Base-by-base conservation (phyloP, 2,888 invertebrate species). In the Ormyrus thymus region DNA sequence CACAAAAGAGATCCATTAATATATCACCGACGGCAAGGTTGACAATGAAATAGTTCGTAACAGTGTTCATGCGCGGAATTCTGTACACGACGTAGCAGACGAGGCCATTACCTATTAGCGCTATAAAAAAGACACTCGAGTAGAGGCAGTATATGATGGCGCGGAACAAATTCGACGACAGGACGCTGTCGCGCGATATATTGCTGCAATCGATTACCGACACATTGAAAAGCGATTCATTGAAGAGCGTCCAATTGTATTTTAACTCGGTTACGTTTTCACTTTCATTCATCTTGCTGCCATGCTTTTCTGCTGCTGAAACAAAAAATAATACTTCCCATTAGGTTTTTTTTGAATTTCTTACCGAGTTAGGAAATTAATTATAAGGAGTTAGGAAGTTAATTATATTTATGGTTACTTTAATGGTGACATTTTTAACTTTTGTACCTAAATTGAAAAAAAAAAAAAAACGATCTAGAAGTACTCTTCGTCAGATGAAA, bases 31-130 rank as follows among this genome's bases (percentile, higher is more conserved):
- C 92, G 0, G 97, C 97, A 82, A 98, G 91, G 89, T 96, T 96
- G 87, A 96, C 95, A 86, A 98, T 96, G 89, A 97, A 97, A 90
- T 94, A 96, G 90, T 98, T 98, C 59, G 97, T 97, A 4, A 97
- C 97, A 0, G 97, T 97, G 85, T 95, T 93, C 97, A 97, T 97
- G 56, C 96, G 92, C 0, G 96, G 95, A 11, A 95, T 95, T 5
- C 94, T 93, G 82, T 95, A 92, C 0, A 98, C 97, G 45, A 97
- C 95, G 89, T 95, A 97, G 89, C 97, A 97, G 43, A 98, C 97
- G 66, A 95, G 92, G 70, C 94, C 94, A 86, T 96, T 96, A 13
- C 96, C 96, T 7, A 94, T 85, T 10, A 96, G 89, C 0, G 95
- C 94, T 62, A 94, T 91, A 11, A 95, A 88, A 85, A 96, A 95